Evolutionary conservation across 1,140 invertebrate species (phyloP), one percentile per base, ranked within the genome.

Genomic region (Bicyclus anynana): DNA sequence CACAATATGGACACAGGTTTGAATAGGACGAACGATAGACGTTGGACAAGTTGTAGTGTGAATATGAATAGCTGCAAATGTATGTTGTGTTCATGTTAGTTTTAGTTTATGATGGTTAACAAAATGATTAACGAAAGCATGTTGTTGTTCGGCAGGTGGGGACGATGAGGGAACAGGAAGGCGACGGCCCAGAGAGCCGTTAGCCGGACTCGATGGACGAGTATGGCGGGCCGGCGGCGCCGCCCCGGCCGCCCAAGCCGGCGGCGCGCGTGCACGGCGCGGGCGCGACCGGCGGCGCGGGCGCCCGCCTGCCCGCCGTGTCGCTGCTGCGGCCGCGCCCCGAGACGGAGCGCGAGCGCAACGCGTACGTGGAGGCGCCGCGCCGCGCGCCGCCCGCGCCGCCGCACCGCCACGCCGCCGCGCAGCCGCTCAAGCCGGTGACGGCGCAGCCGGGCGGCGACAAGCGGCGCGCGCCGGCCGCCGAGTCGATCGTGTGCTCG

Each of bases 281-380:
- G 77, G 68, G 65, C 69, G 90, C 46, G 47, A 20, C 29, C 29
- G 29, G 14, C 37, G 50, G 23, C 21, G 29, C 53, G 40, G 53
- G 55, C 53, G 85, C 90, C 89, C 90, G 89, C 82, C 89, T 85
- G 84, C 89, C 89, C 77, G 89, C 90, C 72, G 93, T 93, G 64
- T 93, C 93, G 62, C 91, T 95, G 74, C 89, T 92, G 66, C 91
- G 92, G 74, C 95, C 95, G 42, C 90, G 94, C 68, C 94, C 95
- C 33, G 93, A 95, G 77, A 91, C 90, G 74, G 94, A 95, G 80
- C 90, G 95, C 63, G 90, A 92, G 70, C 92, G 91, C 77, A 97
- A 96, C 90, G 94, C 95, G 75, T 96, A 96, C 90, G 94, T 96
- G 77, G 95, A 97, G 75, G 94, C 94, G 56, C 95, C 95, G 65